A percentile compares a stretch with the other conserved stretches of the same genome.
Evolutionary conservation across 2,797 vertebrate genomes (phyloP).

Genomic region (Neosilurus mollespiculum): DNA sequence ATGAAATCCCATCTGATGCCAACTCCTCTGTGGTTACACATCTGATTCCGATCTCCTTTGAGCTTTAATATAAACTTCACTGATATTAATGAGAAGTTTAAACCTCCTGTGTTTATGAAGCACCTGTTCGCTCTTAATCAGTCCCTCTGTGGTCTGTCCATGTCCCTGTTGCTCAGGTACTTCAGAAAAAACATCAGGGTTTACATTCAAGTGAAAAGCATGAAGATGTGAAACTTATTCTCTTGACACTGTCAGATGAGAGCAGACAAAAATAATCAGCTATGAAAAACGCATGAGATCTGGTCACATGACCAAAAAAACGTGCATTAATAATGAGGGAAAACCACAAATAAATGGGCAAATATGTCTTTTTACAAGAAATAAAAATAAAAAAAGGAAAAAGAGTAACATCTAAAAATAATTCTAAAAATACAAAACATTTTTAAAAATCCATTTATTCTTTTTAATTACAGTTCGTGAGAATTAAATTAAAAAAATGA

Average conservation of each 20-base stretch:
- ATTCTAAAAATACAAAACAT: no score
- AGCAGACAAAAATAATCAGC: background rate
- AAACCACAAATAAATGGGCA: no score
- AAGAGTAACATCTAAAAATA: no score
- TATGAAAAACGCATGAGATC: no score
- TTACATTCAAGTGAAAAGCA: background rate
- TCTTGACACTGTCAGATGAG: background rate
- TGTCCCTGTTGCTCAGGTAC: background rate
- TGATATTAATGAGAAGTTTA: background rate
- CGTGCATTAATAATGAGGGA: no score
- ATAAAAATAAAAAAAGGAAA: no score
- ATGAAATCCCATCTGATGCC: background rate
- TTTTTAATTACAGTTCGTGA: no score
- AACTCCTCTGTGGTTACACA: background rate
- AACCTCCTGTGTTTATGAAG: background rate
- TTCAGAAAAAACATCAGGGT: background rate
- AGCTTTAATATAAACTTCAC: background rate
- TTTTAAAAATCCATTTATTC: no score
- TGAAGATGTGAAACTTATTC: background rate
- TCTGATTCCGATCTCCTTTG: background rate
- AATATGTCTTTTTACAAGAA: no score
- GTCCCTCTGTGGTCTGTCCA: background rate
- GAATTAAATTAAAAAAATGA: no score
- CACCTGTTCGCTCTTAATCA: constrained; percentile 17
- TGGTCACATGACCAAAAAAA: no score